phyloP scores from a whole-genome alignment of 1,140 invertebrate species.

The Cydia fagiglandana region DNA sequence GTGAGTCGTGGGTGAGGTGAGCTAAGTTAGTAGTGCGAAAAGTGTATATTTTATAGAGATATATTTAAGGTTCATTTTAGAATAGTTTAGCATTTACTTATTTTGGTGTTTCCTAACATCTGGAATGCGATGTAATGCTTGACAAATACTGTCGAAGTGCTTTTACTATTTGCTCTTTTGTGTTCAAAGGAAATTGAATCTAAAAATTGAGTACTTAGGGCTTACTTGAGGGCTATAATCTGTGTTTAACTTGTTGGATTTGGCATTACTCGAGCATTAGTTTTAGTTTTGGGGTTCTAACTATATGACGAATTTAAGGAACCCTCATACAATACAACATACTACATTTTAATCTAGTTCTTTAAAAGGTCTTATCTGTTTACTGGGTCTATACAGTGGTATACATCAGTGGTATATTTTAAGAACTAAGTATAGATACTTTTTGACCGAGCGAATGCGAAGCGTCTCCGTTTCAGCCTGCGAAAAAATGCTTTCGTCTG shows the following conservation, averaged over 20 bases:
- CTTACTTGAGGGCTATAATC: no score
- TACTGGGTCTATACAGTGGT: no score
- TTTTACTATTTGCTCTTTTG: conserved; percentile 38
- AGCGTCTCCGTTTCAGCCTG: no score
- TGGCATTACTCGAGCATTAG: conserved; percentile 24
- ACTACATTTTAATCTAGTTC: background rate
- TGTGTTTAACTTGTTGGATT: conserved; percentile 28
- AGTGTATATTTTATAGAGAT: background rate
- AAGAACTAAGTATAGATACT: no score
- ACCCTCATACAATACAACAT: background rate
- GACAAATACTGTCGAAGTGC: conserved; percentile 52
- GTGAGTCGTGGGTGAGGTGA: background rate
- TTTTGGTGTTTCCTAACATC: conserved; percentile 46
- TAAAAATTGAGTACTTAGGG: no score
- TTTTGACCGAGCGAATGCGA: no score
- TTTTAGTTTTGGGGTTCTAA: background rate
- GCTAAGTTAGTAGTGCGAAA: background rate
- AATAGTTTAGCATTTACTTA: background rate
- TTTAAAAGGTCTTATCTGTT: no score
- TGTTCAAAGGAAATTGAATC: background rate
- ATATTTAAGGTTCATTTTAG: background rate
- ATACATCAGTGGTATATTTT: no score
- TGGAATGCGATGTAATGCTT: conserved; percentile 60
- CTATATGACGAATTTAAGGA: background rate
- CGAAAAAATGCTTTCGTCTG: no score